phyloP scores from a whole-genome alignment of 35 echinoderm and acorn worm species.

The Apostichopus japonicus region DNA sequence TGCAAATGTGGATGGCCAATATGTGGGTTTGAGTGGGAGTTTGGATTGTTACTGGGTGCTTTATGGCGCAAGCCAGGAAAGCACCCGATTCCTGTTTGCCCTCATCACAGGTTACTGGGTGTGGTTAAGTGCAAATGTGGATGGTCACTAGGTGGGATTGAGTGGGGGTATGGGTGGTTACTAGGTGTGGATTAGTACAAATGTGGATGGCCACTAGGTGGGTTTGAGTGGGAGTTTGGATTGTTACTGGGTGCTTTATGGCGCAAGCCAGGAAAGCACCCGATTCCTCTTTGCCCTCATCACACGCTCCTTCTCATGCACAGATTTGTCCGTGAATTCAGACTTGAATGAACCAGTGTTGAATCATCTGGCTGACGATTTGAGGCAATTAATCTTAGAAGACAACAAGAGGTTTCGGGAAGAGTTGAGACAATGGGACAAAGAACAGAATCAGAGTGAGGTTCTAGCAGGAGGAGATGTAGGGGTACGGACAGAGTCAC shows the following conservation, averaged over 20 bases:
- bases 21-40: not conserved
- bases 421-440: slow-evolving; percentile 86
- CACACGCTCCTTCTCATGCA: not conserved
- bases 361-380: slow-evolving; percentile 75
- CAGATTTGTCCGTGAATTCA: slow-evolving; percentile 51
- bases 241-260: too few species aligned
- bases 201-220: not conserved
- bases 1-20: not conserved
- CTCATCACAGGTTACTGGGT: too few species aligned
- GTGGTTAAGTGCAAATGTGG: too few species aligned
- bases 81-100: too few species aligned
- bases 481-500: slow-evolving; percentile 14
- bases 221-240: not conserved
- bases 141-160: not conserved
- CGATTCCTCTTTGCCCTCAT: too few species aligned
- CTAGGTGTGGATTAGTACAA: too few species aligned
- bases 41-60: too few species aligned
- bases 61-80: too few species aligned
- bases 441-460: slow-evolving; percentile 58
- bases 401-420: slow-evolving; percentile 82
- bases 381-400: slow-evolving; percentile 71
- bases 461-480: not conserved
- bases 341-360: slow-evolving; percentile 42
- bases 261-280: too few species aligned
- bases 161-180: not conserved